phyloP scores from a whole-genome alignment of 23 tunicate genomes.

The Oikopleura albicans region DNA sequence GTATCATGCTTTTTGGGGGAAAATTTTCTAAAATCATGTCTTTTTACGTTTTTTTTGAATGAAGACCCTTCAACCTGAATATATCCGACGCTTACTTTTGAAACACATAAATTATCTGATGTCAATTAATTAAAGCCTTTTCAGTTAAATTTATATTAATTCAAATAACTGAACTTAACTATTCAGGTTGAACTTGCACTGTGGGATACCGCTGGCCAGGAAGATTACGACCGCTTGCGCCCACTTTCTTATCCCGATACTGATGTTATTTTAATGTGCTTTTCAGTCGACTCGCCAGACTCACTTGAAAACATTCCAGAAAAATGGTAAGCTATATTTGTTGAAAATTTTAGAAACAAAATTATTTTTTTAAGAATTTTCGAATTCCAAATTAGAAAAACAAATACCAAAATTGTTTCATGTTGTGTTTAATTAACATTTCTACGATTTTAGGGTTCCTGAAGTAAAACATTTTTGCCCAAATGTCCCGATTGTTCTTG shows the following conservation, averaged over 20 bases:
- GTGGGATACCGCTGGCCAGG: slow-evolving; percentile 99
- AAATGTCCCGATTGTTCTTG: slow-evolving; percentile 90
- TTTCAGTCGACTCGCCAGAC: slow-evolving; percentile 96
- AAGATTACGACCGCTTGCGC: slow-evolving; percentile 91
- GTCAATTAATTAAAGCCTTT: no score
- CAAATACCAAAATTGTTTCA: no score
- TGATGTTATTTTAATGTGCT: slow-evolving; percentile 95
- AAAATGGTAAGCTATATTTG: slow-evolving; percentile 89
- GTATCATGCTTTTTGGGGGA: no score
- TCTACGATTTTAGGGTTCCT: background rate
- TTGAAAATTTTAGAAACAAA: background rate
- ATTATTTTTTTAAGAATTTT: background rate
- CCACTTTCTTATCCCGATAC: slow-evolving; percentile 97
- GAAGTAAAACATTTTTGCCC: slow-evolving; percentile 97
- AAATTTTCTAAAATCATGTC: no score
- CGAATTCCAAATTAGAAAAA: background rate
- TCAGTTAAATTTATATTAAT: no score
- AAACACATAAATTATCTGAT: background rate
- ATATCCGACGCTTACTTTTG: background rate
- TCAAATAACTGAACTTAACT: no score
- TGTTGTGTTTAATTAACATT: background rate
- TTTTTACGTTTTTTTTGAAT: no score
- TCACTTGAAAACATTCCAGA: slow-evolving; percentile 98
- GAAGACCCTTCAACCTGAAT: no score
- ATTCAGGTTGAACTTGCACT: slow-evolving; percentile 89